Conservation (phyloP, 2,888 invertebrate species). For the Leucoma salicis region DNA sequence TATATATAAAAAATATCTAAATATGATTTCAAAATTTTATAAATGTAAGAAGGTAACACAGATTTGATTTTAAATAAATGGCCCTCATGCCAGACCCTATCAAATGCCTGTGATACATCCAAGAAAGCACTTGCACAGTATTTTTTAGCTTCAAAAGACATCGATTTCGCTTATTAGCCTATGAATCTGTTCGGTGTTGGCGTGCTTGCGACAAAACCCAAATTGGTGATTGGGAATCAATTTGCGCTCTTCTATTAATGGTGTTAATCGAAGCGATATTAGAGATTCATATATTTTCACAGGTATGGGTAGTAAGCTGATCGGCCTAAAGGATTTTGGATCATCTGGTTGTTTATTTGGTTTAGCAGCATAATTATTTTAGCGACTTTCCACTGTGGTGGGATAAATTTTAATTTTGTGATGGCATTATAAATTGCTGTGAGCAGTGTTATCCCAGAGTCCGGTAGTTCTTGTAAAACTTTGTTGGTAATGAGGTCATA, state of each 20-base stretch:
- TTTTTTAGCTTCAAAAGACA: conserved; percentile 10
- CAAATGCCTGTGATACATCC: no score
- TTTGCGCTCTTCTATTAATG: not conserved
- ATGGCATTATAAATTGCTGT: conserved; percentile 5
- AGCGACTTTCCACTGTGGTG: no score
- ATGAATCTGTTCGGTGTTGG: no score
- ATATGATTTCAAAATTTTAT: not conserved
- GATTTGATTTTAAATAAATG: not conserved
- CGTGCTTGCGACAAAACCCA: conserved; percentile 3
- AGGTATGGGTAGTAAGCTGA: conserved; percentile 13
- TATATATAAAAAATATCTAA: no score
- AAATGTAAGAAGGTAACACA: not conserved
- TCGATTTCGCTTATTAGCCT: conserved; percentile 9
- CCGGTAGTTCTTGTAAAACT: conserved; percentile 2
- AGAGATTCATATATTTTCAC: no score
- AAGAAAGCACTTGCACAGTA: not conserved
- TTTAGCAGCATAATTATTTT: no score
- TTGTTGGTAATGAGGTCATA: conserved; percentile 3
- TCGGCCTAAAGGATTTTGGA: conserved; percentile 12
- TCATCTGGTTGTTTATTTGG: no score
- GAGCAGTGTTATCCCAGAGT: conserved; percentile 1
- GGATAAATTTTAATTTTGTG: conserved; percentile 4
- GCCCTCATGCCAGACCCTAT: no score
- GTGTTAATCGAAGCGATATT: not conserved
- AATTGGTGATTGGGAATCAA: not conserved